Percentiles rank a stretch among this genome's conserved stretches.
These are phyloP conservation scores for Apoda limacodes DNA, from an alignment of 2,888 invertebrate genomes.

Conservation along the genomic window DNA sequence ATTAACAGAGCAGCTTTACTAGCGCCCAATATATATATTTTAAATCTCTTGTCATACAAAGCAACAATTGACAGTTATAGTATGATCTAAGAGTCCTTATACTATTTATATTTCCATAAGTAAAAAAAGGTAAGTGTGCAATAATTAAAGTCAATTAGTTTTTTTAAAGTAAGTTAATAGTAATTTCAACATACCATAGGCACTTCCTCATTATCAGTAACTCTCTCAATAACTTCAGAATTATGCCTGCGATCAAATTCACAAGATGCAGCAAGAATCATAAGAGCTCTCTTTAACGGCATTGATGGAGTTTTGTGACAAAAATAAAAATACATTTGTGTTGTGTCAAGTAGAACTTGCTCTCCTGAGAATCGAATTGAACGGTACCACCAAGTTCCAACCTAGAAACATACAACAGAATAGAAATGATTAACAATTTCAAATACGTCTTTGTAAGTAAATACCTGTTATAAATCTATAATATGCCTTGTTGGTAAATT, in stretches of 20 bases:
- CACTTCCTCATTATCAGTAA: conserved; percentile 95
- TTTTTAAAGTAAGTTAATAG: not conserved
- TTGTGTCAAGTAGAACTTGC: conserved; percentile 96
- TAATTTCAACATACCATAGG: conserved; percentile 77
- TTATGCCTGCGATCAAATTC: conserved; percentile 97
- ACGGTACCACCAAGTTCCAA: conserved; percentile 99
- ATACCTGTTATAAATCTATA: too few relatives aligned
- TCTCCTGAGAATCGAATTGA: conserved; percentile 98
- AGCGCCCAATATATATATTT: too few relatives aligned
- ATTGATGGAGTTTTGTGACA: conserved; percentile 97
- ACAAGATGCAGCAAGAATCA: conserved; percentile 96
- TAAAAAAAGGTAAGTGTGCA: too few relatives aligned
- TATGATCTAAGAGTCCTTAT: too few relatives aligned
- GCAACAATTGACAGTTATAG: too few relatives aligned
- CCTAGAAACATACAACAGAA: conserved; percentile 41
- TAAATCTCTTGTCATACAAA: too few relatives aligned
- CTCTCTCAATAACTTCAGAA: conserved; percentile 91
- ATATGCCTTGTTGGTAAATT: too few relatives aligned
- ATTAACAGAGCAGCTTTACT: too few relatives aligned
- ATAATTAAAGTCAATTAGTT: too few relatives aligned
- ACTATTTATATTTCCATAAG: too few relatives aligned
- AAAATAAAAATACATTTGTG: conserved; percentile 95
- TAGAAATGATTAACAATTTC: too few relatives aligned
- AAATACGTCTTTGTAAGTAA: too few relatives aligned
- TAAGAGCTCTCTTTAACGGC: conserved; percentile 93